Base-by-base conservation (phyloP, 2,888 invertebrate genomes). In the Fragum fragum region DNA sequence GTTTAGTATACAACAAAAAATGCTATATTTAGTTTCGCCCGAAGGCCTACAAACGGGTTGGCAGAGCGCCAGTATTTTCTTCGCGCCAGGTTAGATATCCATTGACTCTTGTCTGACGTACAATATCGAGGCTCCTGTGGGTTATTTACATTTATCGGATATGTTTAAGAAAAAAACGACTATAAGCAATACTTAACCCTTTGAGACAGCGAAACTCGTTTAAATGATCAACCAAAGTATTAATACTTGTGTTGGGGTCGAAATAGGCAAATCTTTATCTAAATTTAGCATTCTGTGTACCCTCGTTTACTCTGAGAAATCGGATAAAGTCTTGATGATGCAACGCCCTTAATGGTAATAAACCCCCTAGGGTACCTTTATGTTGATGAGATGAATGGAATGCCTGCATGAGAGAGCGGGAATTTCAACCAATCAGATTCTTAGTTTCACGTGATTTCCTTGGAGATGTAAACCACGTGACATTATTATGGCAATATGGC, bases 341-440 rank as follows among this genome's bases (percentile, higher is more conserved):
- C 85, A 85, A 85, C 66, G 32, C 66, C 68, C 26, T 29, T 26
- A 26, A 53, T 23, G 29, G 47, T 16, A 36, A 23, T 1, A 39
- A 9, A 18, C 72, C 77, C 76, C 53, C 26, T 55, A 0, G 23
- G 72, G n/a, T 11, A 59, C 66, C 82, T 80, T 55, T 77, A 72
- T 79, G 71, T 77, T 81, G 81, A 85, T 81, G 83, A 85, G 81
- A 86, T 89, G 89, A 89, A 89, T 89, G 89, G 88, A 89, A 89
- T 89, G 87, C 89, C 89, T 83, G 52, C 85, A 87, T 73, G 83
- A 81, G 76, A 68, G 70, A 75, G 82, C 79, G 86, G 75, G 79
- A 77, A 78, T 76, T 78, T 73, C 66, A 82, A 73, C 88, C 88
- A 88, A 88, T 88, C 83, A 81, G 29, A 81, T 73, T 73, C 77